phyloP scores from a whole-genome alignment of 2,113 vertebrate species.

The Catagonus wagneri region DNA sequence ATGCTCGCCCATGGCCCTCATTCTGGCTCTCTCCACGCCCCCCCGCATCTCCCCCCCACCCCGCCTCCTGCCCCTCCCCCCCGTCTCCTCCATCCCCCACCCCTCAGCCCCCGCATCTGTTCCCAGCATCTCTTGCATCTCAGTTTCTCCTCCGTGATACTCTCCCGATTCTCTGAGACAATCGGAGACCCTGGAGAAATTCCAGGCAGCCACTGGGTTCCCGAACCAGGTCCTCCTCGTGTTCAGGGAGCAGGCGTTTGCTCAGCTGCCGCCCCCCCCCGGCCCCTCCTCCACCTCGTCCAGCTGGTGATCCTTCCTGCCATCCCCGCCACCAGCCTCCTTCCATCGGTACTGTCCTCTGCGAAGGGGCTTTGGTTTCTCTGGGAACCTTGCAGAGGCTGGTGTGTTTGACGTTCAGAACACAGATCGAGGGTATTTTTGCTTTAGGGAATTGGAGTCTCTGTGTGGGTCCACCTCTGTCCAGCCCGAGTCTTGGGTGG shows the following conservation, averaged over 20 bases:
- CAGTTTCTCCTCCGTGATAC: no score
- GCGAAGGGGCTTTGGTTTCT: not conserved
- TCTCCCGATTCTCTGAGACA: no score
- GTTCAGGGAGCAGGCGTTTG: not conserved
- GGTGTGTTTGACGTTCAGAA: not conserved
- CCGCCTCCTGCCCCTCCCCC: not conserved
- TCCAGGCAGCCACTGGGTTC: not conserved
- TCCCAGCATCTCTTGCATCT: no score
- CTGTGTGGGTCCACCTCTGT: fast-evolving
- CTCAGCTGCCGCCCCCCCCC: no score
- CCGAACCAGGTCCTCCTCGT: not conserved
- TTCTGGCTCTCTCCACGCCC: no score
- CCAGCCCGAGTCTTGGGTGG: not conserved
- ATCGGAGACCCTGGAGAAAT: not conserved
- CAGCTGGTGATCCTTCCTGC: not conserved
- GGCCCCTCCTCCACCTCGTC: no score
- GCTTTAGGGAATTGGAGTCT: not conserved
- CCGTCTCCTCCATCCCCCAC: no score
- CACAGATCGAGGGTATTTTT: fast-evolving
- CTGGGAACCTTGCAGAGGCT: not conserved
- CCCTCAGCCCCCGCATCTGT: no score
- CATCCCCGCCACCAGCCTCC: fast-evolving
- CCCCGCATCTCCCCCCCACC: no score
- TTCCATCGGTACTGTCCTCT: not conserved
- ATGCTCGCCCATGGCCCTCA: no score